Evolutionary conservation across 2,797 vertebrate species (phyloP).

Genomic region (Podarcis lilfordi): DNA sequence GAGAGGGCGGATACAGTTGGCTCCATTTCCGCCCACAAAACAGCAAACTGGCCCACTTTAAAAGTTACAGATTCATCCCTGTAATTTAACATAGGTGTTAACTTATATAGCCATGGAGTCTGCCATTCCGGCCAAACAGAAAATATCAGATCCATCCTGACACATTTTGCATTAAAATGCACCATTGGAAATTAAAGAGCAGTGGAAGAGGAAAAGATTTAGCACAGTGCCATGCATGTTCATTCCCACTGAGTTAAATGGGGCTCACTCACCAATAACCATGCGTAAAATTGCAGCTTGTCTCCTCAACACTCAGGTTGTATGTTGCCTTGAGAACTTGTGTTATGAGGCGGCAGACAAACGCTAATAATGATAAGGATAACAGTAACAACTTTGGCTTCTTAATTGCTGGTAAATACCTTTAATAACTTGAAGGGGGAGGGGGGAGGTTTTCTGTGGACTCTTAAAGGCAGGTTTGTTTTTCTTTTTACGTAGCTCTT

Average conservation of each 20-base stretch:
- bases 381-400: neutral
- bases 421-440: too few relatives aligned
- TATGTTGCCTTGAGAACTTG: neutral
- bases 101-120: neutral
- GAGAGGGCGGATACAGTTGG: neutral
- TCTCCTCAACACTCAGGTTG: neutral
- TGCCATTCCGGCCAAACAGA: neutral
- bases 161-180: neutral
- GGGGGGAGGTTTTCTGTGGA: neutral
- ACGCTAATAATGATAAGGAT: neutral
- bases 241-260: neutral
- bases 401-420: neutral
- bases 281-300: neutral
- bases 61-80: neutral
- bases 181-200: neutral
- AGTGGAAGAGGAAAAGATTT: neutral
- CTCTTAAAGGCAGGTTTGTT: neutral
- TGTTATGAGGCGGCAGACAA: neutral
- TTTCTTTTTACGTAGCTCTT: neutral
- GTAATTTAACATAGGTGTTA: neutral
- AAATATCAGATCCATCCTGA: neutral
- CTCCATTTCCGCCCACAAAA: neutral
- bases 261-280: neutral
- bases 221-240: neutral
- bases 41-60: neutral